Conservation (phyloP, 2,113 vertebrate species). For the Nothobranchius kuhntae region DNA sequence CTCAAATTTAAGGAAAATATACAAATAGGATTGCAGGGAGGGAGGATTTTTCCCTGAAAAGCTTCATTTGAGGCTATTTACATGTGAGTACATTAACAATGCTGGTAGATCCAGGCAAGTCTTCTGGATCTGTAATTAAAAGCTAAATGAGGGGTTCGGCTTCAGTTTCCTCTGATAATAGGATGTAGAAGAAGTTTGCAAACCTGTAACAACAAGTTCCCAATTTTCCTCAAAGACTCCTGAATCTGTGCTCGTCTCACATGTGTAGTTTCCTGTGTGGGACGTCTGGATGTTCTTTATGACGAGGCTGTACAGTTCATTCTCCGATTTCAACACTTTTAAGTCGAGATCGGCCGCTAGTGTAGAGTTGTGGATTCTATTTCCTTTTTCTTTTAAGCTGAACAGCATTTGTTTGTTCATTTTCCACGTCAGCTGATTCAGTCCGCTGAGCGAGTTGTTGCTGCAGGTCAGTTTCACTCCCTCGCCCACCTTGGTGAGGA, state of each 20-base stretch:
- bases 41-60: too few species aligned
- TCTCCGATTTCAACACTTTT: not conserved
- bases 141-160: not conserved
- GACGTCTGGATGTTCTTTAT: constrained; percentile 12
- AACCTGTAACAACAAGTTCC: constrained; percentile 55
- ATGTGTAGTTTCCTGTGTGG: constrained; percentile 62
- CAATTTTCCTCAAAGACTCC: not conserved
- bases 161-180: not conserved
- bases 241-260: rapidly evolving
- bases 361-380: rapidly evolving
- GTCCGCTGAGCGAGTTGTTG: rapidly evolving
- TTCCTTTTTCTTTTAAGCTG: rapidly evolving
- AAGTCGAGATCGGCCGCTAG: rapidly evolving
- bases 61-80: not conserved
- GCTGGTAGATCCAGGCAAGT: not conserved
- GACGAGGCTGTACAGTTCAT: not conserved
- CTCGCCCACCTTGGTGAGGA: not conserved
- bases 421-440: constrained; percentile 18
- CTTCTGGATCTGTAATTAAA: not conserved
- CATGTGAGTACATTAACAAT: not conserved
- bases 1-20: too few species aligned
- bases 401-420: not conserved
- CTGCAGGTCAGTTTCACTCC: constrained; percentile 30
- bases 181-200: not conserved
- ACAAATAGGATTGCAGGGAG: too few species aligned